phyloP scores from a whole-genome alignment of 2,797 vertebrate species.

The Ctenopoma kingsleyae region DNA sequence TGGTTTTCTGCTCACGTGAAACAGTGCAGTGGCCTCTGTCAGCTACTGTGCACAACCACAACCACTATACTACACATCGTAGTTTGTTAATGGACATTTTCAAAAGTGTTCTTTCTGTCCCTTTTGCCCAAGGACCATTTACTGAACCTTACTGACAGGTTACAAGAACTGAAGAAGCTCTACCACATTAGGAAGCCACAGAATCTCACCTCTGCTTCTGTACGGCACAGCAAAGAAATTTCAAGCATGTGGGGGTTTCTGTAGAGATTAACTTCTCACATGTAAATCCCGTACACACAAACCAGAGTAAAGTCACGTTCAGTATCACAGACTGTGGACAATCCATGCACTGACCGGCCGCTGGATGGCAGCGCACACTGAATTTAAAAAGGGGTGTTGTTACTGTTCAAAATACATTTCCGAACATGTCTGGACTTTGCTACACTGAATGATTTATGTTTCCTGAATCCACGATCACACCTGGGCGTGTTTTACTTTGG shows the following conservation, averaged over 20 bases:
- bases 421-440: too few species aligned
- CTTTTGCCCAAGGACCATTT: not conserved
- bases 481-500: not conserved
- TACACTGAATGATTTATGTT: too few species aligned
- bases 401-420: not conserved
- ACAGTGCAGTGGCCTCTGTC: not conserved
- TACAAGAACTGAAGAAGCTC: not conserved
- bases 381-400: not conserved
- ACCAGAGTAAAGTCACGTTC: too few species aligned
- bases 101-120: not conserved
- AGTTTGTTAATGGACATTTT: not conserved
- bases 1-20: not conserved
- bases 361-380: constrained; percentile 1
- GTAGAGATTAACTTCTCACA: not conserved
- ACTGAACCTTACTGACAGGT: not conserved
- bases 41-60: not conserved
- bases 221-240: not conserved
- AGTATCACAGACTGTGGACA: not conserved
- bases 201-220: not conserved
- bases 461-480: too few species aligned
- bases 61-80: not conserved
- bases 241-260: not conserved
- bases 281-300: not conserved
- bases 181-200: constrained; percentile 1
- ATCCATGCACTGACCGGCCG: not conserved